Base-by-base conservation (phyloP, 35 echinoderm and acorn worm genomes). In the Patiria miniata region DNA sequence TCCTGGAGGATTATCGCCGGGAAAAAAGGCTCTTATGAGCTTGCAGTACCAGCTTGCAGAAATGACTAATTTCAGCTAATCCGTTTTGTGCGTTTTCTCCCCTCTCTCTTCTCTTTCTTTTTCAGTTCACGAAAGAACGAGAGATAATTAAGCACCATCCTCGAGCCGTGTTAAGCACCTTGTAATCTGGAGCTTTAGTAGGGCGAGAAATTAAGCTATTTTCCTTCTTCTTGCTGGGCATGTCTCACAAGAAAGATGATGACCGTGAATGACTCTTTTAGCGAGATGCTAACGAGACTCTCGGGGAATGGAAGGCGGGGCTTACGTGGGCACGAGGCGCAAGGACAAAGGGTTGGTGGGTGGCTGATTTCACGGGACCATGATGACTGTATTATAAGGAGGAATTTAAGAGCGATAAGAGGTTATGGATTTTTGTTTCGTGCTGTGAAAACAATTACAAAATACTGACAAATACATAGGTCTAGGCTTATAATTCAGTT, bases 101-200 rank as follows among this genome's bases (percentile, higher is more conserved):
- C 26, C 19, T 73, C 26, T 36, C 34, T n/a, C n/a, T n/a, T n/a
- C n/a, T n/a, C n/a, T n/a, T n/a, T n/a, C 34, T 23, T 73, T 15
- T 34, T 32, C 23, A 14, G 65, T 73, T 47, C 42, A 12, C 42
- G 42, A 28, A 73, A 73, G 65, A 73, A 73, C 23, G 19, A 23
- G 15, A 34, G 65, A 73, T 73, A 73, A 73, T 73, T 73, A 73
- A 73, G 65, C 65, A 73, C 65, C 65, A 73, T 32, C 65, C 65
- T 73, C n/a, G n/a, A 32, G 26, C 65, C 65, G 26, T 10, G 26
- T 12, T 28, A 73, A 73, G 65, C 65, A 73, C 34, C 65, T 73
- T 73, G 65, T 73, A 73, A 73, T 73, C 65, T 30, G 34, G 65
- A 23, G 65, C 2, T 73, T 73, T 73, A 23, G 19, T 10, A 73